phyloP scores from a whole-genome alignment of 2,113 vertebrate genomes.

The Pheucticus melanocephalus region DNA sequence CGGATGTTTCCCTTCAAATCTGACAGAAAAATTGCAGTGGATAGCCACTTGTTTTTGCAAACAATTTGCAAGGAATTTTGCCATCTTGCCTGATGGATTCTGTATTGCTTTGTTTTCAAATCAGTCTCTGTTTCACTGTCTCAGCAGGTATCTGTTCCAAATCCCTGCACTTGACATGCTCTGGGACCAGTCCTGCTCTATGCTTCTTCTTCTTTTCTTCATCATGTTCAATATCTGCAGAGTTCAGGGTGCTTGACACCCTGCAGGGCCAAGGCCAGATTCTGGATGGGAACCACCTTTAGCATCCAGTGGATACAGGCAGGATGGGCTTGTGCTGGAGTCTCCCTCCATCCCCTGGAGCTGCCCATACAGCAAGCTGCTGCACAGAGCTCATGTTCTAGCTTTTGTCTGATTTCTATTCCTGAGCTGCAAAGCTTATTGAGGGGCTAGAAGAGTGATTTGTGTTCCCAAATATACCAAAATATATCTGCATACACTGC shows the following conservation, averaged over 20 bases:
- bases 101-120: neutral
- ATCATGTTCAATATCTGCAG: neutral
- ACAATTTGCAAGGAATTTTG: neutral
- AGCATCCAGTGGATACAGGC: neutral
- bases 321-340: neutral
- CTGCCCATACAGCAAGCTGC: neutral
- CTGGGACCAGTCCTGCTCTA: neutral
- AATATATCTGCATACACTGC: neutral
- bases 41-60: neutral
- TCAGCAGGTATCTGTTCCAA: neutral
- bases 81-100: neutral
- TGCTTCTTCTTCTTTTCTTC: neutral
- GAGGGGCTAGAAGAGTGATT: neutral
- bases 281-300: neutral
- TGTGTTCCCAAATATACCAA: neutral
- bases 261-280: neutral
- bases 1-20: neutral
- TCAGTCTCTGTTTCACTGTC: neutral
- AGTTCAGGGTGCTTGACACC: neutral
- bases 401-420: neutral
- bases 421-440: neutral
- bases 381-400: neutral
- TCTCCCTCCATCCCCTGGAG: neutral
- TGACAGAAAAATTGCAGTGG: slow-evolving; percentile 39
- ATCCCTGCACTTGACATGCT: neutral